Percentiles rank a stretch among this genome's conserved stretches.
Conservation (phyloP, 1,140 invertebrate species). For the Tetramorium alpestre region DNA sequence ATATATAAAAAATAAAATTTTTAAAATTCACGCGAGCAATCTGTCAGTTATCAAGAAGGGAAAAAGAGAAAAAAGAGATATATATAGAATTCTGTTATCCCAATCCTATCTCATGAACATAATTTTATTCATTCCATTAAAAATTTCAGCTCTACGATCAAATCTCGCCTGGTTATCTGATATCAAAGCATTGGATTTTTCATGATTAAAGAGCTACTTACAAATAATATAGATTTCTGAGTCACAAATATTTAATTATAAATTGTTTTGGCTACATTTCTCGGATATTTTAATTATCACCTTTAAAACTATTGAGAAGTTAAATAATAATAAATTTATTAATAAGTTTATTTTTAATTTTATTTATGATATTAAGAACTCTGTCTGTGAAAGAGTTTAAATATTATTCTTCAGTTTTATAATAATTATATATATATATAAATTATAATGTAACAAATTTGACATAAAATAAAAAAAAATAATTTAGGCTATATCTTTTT, state of each 20-base stretch:
- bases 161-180: background rate
- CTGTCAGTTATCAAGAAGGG: background rate
- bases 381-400: background rate
- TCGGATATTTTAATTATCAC: background rate
- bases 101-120: background rate
- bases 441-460: background rate
- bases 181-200: background rate
- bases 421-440: background rate
- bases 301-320: background rate
- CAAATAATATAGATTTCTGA: background rate
- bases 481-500: background rate
- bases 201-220: background rate
- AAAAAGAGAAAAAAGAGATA: background rate
- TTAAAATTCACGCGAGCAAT: background rate
- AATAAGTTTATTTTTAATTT: background rate
- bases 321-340: background rate
- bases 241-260: background rate
- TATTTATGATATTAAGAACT: conserved; percentile 3
- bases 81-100: background rate
- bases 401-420: background rate
- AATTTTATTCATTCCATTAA: background rate
- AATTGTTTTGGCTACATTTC: background rate
- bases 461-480: background rate
- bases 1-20: background rate
- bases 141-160: background rate